These are phyloP conservation scores for Polyploca ridens DNA, from an alignment of 2,888 invertebrate genomes.

Conservation along the genomic window DNA sequence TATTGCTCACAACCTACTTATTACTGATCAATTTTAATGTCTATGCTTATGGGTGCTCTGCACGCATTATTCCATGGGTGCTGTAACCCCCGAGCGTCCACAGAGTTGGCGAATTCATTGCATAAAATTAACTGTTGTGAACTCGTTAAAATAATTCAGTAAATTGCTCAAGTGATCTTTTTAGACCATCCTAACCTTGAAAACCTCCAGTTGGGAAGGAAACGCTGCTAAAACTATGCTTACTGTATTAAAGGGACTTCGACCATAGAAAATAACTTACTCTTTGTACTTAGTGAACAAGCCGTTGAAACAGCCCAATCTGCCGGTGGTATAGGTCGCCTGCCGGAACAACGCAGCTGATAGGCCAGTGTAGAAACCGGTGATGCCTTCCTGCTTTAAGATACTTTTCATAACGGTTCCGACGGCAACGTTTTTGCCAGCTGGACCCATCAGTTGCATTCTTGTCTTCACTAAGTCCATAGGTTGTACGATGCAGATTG, in stretches of 20 bases:
- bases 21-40: too few species aligned
- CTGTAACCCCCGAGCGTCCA: too few species aligned
- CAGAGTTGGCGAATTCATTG: too few species aligned
- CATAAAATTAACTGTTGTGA: too few species aligned
- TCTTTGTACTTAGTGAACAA: constrained; percentile 89
- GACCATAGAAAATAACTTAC: constrained; percentile 49
- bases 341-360: constrained; percentile 96
- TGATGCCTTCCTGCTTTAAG: constrained; percentile 91
- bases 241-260: background rate
- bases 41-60: too few species aligned
- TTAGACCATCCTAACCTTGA: too few species aligned
- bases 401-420: constrained; percentile 88
- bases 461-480: constrained; percentile 62
- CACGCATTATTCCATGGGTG: too few species aligned
- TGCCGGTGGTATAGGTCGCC: constrained; percentile 97
- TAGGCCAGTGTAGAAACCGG: constrained; percentile 94
- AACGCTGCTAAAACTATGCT: too few species aligned
- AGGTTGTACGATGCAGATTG: constrained; percentile 58
- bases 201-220: too few species aligned
- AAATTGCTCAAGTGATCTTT: too few species aligned
- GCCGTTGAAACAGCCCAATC: constrained; percentile 96
- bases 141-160: too few species aligned
- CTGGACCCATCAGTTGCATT: constrained; percentile 79
- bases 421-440: constrained; percentile 84
- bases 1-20: too few species aligned